These are phyloP conservation scores for Trichacis sp. DNA, from an alignment of 2,888 invertebrate genomes.

Conservation along the genomic window DNA sequence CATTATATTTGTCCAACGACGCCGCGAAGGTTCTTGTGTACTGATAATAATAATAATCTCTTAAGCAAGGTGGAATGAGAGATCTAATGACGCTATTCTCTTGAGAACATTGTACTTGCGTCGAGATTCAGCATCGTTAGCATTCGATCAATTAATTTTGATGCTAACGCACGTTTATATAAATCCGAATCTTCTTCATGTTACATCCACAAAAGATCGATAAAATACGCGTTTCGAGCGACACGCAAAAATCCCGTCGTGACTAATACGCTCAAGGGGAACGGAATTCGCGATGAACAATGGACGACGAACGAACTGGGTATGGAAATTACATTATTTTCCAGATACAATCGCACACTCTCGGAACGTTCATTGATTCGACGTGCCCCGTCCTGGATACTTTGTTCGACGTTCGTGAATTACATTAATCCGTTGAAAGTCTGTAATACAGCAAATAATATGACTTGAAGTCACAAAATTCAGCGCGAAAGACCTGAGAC, in stretches of 20 bases:
- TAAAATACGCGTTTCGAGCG: neutral
- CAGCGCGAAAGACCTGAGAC: neutral
- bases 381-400: neutral
- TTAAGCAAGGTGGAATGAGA: constrained; percentile 26
- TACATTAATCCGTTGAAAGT: neutral
- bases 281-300: neutral
- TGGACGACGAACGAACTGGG: too few species aligned
- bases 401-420: neutral
- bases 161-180: neutral
- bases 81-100: constrained; percentile 31
- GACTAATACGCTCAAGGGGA: neutral
- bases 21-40: constrained; percentile 36
- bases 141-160: constrained; percentile 25
- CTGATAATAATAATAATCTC: constrained; percentile 42
- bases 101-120: constrained; percentile 19
- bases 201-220: neutral
- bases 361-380: neutral
- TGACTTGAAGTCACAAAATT: neutral
- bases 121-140: constrained; percentile 24
- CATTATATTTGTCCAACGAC: constrained; percentile 41
- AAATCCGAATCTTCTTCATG: neutral
- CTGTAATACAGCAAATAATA: neutral
- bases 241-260: neutral
- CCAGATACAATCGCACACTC: neutral
- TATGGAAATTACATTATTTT: neutral